Evolutionary conservation across 2,113 vertebrate genomes (phyloP).

Genomic region (Merops nubicus): DNA sequence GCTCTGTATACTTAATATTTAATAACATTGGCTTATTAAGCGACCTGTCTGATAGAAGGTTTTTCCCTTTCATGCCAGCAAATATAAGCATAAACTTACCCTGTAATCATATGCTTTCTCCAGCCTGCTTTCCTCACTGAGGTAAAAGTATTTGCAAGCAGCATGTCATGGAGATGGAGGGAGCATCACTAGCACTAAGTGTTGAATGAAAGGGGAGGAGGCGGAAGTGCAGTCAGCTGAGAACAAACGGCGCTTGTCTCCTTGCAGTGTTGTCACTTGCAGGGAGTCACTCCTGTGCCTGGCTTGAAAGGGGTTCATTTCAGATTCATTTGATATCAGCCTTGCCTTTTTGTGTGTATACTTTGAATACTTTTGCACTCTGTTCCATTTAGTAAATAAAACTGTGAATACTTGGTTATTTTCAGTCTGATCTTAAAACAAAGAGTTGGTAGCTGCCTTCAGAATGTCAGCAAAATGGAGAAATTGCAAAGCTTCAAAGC

Average conservation of each 20-base stretch:
- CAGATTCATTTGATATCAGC: not conserved
- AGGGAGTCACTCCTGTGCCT: not conserved
- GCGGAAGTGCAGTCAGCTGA: not conserved
- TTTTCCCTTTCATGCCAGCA: not conserved
- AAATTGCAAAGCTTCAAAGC: not conserved
- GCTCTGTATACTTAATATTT: not conserved
- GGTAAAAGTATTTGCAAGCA: not conserved
- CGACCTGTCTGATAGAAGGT: not conserved
- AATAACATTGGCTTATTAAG: not conserved
- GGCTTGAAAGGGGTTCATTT: not conserved
- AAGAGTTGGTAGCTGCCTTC: not conserved
- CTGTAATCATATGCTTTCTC: not conserved
- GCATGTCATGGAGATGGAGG: not conserved
- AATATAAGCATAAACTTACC: not conserved
- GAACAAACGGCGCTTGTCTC: not conserved
- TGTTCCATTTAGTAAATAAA: not conserved
- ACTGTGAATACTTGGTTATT: not conserved
- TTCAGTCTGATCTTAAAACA: not conserved
- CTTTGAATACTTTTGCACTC: not conserved
- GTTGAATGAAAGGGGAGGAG: slow-evolving; percentile 31
- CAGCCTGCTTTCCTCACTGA: not conserved
- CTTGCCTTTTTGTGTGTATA: not conserved
- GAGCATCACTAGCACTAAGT: not conserved
- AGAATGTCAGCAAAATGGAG: not conserved
- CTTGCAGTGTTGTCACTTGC: not conserved